Percentiles rank a stretch among this genome's conserved stretches.
Conservation (phyloP, 2,797 vertebrate species). For the Hafferia zeledoni region DNA sequence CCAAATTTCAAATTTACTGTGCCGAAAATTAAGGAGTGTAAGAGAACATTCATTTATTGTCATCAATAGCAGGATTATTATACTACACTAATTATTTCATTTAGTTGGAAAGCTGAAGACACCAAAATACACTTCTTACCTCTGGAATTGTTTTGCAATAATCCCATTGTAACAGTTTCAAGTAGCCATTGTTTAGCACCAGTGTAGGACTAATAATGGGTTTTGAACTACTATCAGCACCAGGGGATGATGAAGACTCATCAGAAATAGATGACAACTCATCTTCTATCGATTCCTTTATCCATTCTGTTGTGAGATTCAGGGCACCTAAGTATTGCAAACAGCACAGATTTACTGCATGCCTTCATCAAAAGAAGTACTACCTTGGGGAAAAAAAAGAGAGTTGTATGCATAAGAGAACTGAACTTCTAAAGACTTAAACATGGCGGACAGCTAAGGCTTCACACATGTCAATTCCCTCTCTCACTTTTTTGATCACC, state of each 20-base stretch:
- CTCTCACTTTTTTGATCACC: neutral
- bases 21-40: neutral
- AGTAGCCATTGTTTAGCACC: constrained; percentile 87
- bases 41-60: neutral
- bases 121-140: constrained; percentile 70
- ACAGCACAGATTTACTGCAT: neutral
- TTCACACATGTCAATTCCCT: neutral
- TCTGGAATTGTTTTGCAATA: constrained; percentile 85
- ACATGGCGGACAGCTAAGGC: neutral
- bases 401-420: neutral
- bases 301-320: constrained; percentile 89
- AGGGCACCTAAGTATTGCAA: constrained; percentile 81
- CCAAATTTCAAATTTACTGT: neutral
- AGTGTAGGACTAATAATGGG: constrained; percentile 82
- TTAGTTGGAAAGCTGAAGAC: neutral
- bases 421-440: neutral
- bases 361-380: neutral
- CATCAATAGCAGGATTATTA: neutral
- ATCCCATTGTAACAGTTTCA: constrained; percentile 88
- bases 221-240: constrained; percentile 71
- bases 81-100: neutral
- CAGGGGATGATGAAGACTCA: constrained; percentile 60
- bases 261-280: constrained; percentile 71
- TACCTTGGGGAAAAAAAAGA: neutral
- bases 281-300: constrained; percentile 85